phyloP scores from a whole-genome alignment of 2,797 vertebrate genomes.

The Morelia viridis region DNA sequence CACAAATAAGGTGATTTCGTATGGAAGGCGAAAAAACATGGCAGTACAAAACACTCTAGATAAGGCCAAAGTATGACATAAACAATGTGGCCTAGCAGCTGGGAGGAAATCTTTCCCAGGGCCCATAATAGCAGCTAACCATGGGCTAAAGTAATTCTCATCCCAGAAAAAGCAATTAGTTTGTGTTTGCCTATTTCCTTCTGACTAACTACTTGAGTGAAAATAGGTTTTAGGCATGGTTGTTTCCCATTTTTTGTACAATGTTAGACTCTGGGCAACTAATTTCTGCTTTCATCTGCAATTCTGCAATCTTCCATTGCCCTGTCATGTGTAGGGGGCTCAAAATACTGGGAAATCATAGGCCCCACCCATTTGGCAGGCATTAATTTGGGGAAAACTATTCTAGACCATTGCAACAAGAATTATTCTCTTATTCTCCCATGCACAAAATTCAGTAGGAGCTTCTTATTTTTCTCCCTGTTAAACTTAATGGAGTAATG shows the following conservation, averaged over 20 bases:
- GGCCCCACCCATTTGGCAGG: neutral
- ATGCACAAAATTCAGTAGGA: neutral
- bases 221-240: neutral
- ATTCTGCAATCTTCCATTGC: neutral
- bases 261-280: neutral
- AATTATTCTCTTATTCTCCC: neutral
- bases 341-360: neutral
- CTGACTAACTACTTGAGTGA: neutral
- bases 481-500: neutral
- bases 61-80: neutral
- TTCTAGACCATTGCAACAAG: neutral
- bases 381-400: neutral
- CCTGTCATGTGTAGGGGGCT: neutral
- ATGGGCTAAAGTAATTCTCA: neutral
- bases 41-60: neutral
- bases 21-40: neutral
- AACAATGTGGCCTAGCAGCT: neutral
- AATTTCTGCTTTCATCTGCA: neutral
- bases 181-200: neutral
- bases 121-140: neutral
- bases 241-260: neutral
- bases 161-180: neutral
- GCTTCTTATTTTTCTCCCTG: neutral
- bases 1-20: neutral
- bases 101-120: neutral